Conservation (phyloP, 92 coral and sea anemone species). For the Porites divaricata region DNA sequence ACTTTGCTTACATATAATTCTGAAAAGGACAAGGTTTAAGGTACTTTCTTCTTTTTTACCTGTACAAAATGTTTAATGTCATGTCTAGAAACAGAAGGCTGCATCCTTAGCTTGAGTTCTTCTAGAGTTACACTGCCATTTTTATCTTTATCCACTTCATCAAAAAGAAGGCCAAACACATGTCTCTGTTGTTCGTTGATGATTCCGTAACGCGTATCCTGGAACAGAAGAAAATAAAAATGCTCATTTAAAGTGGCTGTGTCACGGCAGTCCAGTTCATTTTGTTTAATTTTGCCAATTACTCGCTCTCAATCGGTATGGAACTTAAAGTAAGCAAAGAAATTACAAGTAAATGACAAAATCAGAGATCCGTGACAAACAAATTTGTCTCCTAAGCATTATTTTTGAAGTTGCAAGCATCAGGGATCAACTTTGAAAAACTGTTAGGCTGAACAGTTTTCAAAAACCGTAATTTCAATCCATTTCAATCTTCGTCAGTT, state of each 20-base stretch:
- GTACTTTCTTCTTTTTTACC: conserved; percentile 37
- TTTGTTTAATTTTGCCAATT: too few relatives aligned
- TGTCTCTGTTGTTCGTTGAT: conserved; percentile 79
- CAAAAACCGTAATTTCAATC: too few relatives aligned
- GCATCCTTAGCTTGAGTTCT: conserved; percentile 85
- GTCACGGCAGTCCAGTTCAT: too few relatives aligned
- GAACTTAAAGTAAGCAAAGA: too few relatives aligned
- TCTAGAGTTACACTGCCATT: conserved; percentile 90
- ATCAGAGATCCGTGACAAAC: too few relatives aligned
- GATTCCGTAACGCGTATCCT: conserved; percentile 62
- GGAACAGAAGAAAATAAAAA: background rate
- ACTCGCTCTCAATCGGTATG: too few relatives aligned
- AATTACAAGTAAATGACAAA: too few relatives aligned
- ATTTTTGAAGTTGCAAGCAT: too few relatives aligned
- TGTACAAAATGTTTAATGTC: conserved; percentile 88
- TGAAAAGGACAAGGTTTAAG: background rate
- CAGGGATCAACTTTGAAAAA: too few relatives aligned
- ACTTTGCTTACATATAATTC: background rate
- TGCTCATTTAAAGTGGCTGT: background rate
- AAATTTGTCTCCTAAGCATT: too few relatives aligned
- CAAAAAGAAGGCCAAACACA: conserved; percentile 79
- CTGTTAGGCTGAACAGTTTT: too few relatives aligned
- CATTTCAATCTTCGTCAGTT: too few relatives aligned
- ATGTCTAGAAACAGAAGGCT: conserved; percentile 79
- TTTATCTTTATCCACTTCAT: conserved; percentile 91